phyloP scores from a whole-genome alignment of 30 jellyfish, hydroid and myxozoan genomes.

The Cassiopea xamachana region DNA sequence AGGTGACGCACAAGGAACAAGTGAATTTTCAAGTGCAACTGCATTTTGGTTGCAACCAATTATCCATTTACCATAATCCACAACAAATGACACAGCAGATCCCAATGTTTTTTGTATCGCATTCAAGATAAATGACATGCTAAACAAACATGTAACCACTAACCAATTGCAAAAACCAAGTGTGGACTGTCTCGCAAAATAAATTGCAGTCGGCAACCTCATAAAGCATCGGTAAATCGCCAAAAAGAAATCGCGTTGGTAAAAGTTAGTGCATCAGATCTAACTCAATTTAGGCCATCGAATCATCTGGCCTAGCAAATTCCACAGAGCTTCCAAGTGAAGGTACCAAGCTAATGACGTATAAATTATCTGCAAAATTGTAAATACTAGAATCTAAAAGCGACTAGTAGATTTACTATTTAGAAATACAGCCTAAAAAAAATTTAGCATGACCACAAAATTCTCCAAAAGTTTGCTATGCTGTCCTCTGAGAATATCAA shows the following conservation, averaged over 20 bases:
- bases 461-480: too few relatives aligned
- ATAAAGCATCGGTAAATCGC: neutral
- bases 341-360: too few relatives aligned
- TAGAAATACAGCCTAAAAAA: too few relatives aligned
- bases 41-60: constrained; percentile 47
- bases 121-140: constrained; percentile 1
- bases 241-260: neutral
- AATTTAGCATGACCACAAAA: too few relatives aligned
- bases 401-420: too few relatives aligned
- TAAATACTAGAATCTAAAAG: too few relatives aligned
- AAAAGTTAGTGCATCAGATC: neutral
- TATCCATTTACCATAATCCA: constrained; percentile 57
- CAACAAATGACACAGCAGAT: constrained; percentile 33
- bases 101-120: constrained; percentile 16
- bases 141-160: neutral
- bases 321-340: too few relatives aligned
- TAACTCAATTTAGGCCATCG: too few relatives aligned
- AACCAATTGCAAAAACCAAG: neutral
- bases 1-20: constrained; percentile 36
- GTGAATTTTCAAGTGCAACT: constrained; percentile 4
- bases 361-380: too few relatives aligned
- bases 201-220: neutral
- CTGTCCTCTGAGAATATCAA: too few relatives aligned
- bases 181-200: neutral
- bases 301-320: too few relatives aligned